phyloP scores from a whole-genome alignment of 2,888 invertebrate species.

The Pristionchus mayeri region DNA sequence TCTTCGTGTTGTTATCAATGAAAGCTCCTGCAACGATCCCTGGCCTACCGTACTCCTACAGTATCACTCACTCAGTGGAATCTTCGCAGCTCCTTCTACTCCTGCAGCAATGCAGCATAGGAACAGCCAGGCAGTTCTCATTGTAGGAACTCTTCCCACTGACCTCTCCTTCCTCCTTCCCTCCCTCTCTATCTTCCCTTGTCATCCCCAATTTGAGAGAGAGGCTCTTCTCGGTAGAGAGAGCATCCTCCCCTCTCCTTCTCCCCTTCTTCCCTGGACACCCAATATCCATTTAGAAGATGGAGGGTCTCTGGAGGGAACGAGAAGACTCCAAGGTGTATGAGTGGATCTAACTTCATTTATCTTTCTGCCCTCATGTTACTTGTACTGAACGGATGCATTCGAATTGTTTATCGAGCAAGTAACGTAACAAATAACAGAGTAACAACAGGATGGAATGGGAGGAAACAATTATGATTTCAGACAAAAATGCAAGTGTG shows the following conservation, averaged over 20 bases:
- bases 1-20: slow-evolving; percentile 58
- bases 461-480: neutral
- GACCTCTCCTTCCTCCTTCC: slow-evolving; percentile 1
- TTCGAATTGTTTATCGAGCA: neutral
- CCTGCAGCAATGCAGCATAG: neutral
- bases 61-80: slow-evolving; percentile 43
- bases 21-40: slow-evolving; percentile 56
- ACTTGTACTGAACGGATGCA: neutral
- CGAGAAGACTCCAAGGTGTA: neutral
- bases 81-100: slow-evolving; percentile 24
- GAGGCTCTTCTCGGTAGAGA: slow-evolving; percentile 15
- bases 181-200: slow-evolving; percentile 39
- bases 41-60: neutral
- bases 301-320: slow-evolving; percentile 38
- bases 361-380: neutral
- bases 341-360: slow-evolving; percentile 20
- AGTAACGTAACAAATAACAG: slow-evolving; percentile 26
- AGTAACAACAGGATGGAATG: slow-evolving; percentile 10
- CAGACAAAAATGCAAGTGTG: neutral
- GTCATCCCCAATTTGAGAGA: slow-evolving; percentile 23
- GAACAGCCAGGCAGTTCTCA: neutral
- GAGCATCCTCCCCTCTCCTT: slow-evolving; percentile 20
- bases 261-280: slow-evolving; percentile 40
- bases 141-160: slow-evolving; percentile 2
- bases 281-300: slow-evolving; percentile 43